A percentile compares a stretch with the other conserved stretches of the same genome.
Conservation (phyloP, 2,113 vertebrate genomes). For the Propithecus coquereli region DNA sequence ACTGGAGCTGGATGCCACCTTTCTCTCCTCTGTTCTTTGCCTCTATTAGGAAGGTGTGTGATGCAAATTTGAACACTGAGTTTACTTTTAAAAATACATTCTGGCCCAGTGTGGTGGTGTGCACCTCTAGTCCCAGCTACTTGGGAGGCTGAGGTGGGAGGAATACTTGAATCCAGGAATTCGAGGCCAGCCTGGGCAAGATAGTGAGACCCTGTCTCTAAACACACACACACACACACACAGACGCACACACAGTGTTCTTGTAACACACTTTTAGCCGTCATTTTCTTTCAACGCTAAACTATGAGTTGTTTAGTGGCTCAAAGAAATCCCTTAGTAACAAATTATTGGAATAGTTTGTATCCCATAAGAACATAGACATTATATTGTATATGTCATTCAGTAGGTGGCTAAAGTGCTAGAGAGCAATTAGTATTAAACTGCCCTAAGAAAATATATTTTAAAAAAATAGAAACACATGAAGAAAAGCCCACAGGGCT, state of each 20-base stretch:
- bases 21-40: neutral
- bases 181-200: neutral
- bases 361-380: neutral
- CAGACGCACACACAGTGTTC: neutral
- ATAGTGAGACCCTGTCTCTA: neutral
- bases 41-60: neutral
- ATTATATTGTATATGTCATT: neutral
- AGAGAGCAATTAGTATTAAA: conserved; percentile 17
- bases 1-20: neutral
- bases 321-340: conserved; percentile 10
- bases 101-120: neutral
- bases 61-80: conserved; percentile 56
- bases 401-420: neutral
- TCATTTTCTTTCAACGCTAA: conserved; percentile 52
- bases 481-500: conserved; percentile 6
- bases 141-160: neutral
- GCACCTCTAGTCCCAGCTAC: neutral
- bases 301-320: conserved; percentile 31
- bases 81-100: conserved; percentile 57
- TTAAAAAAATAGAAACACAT: neutral
- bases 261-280: conserved; percentile 15
- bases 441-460: conserved; percentile 10
- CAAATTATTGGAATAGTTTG: conserved; percentile 3
- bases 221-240: too few species aligned
- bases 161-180: neutral